Evolutionary conservation across 1,140 invertebrate species (phyloP).

Genomic region (Drosophila ficusphila): DNA sequence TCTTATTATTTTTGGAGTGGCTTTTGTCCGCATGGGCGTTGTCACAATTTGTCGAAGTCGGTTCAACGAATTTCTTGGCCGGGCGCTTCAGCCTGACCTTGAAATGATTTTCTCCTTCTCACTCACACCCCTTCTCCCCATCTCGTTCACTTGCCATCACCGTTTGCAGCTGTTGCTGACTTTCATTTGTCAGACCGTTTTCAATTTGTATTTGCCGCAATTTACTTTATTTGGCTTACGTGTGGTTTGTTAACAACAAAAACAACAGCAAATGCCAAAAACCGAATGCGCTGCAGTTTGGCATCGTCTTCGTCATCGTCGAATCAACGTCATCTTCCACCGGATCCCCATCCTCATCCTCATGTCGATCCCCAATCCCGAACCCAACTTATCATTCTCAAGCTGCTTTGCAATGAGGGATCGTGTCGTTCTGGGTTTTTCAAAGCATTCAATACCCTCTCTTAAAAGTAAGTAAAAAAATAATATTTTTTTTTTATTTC

Average conservation of each 20-base stretch:
- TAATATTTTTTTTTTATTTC: not conserved
- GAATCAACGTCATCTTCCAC: constrained; percentile 11
- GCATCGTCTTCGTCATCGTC: constrained; percentile 24
- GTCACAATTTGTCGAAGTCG: constrained; percentile 65
- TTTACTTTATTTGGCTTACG: constrained; percentile 50
- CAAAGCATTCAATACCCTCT: not conserved
- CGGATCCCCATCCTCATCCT: not conserved
- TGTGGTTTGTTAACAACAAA: constrained; percentile 46
- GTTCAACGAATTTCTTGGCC: constrained; percentile 70
- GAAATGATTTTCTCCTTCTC: constrained; percentile 51
- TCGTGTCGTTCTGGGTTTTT: not conserved
- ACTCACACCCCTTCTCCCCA: not conserved
- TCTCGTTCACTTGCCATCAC: not conserved
- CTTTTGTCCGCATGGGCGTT: constrained; percentile 54
- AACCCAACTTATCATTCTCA: constrained; percentile 1
- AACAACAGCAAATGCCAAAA: constrained; percentile 1
- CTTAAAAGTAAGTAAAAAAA: too few species aligned
- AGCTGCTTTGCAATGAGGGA: not conserved
- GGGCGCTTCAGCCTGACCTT: constrained; percentile 53
- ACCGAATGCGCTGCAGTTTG: constrained; percentile 8
- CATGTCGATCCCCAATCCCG: not conserved
- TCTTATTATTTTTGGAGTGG: not conserved
- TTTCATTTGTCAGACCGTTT: constrained; percentile 55
- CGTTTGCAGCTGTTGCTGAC: constrained; percentile 38
- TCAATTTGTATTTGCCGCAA: constrained; percentile 52